Evolutionary conservation across 2,113 vertebrate species (phyloP).

Genomic region (Struthidea cinerea): DNA sequence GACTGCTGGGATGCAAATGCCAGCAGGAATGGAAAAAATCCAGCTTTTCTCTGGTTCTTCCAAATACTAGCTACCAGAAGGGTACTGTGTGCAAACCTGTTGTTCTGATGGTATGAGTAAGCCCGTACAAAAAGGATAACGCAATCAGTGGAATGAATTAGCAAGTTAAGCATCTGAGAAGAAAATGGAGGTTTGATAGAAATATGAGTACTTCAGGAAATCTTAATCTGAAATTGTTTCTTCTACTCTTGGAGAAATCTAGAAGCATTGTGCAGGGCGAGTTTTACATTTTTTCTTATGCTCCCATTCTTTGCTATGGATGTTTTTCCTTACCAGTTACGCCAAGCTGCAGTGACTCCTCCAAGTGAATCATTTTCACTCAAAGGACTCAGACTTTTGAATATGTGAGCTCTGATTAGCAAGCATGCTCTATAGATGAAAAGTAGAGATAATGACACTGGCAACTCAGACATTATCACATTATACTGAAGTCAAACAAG

Average conservation of each 20-base stretch:
- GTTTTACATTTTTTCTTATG: background rate
- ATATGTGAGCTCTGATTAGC: background rate
- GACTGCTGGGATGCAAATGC: background rate
- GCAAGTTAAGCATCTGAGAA: background rate
- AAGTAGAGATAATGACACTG: slow-evolving; percentile 2
- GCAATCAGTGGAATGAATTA: background rate
- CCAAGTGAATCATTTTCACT: background rate
- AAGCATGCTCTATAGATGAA: background rate
- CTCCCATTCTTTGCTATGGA: background rate
- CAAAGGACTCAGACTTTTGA: background rate
- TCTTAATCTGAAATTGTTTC: background rate
- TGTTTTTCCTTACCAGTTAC: background rate
- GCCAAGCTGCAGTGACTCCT: background rate
- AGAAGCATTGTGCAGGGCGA: background rate
- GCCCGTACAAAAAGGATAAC: background rate
- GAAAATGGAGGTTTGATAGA: background rate
- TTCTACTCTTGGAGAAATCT: background rate
- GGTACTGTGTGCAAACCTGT: background rate
- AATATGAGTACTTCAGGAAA: background rate
- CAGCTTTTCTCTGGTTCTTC: background rate
- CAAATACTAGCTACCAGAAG: background rate
- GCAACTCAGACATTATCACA: background rate
- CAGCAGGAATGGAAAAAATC: background rate
- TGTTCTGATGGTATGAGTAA: background rate
- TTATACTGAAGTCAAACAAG: slow-evolving; percentile 7